Conservation (phyloP, 2,113 vertebrate genomes). For the Xenopus tropicalis region UCB_Xtro_10.0 CM004443.2:159865001-159865500, state of each 20-base stretch:
- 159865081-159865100: no score
- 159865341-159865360: constrained; percentile 17
- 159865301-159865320: constrained; percentile 46
- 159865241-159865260: constrained; percentile 45
- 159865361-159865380: constrained; percentile 25
- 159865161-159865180: constrained; percentile 9
- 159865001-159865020: no score
- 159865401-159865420: constrained; percentile 22
- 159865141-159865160: constrained; percentile 16
- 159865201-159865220: constrained; percentile 38
- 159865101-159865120: constrained; percentile 10
- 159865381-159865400: constrained; percentile 37
- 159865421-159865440: neutral
- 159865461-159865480: neutral
- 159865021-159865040: no score
- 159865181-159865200: constrained; percentile 51
- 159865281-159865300: constrained; percentile 52
- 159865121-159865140: constrained; percentile 42
- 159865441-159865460: neutral
- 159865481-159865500: neutral
- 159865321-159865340: neutral
- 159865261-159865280: constrained; percentile 47
- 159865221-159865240: constrained; percentile 28
- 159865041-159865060: no score
- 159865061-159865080: no score